Percentiles rank a stretch among this genome's conserved stretches.
Conservation (phyloP, 1,140 invertebrate species). For the Reticulitermes speratus region DNA sequence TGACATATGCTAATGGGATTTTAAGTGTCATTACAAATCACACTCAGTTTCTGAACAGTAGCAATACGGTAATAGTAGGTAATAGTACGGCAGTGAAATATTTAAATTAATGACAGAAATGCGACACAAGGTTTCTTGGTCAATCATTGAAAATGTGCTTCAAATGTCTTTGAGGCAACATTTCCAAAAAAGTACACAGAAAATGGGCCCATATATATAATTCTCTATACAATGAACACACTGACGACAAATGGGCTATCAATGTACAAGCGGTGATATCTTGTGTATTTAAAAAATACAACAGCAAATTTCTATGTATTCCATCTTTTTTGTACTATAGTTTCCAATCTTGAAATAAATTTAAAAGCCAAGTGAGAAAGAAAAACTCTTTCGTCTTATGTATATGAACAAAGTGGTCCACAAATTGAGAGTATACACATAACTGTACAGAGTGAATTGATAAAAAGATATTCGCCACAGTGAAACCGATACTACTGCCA, state of each 20-base stretch:
- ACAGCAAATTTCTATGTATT: neutral
- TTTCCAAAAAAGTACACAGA: too few species aligned
- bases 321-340: slow-evolving; percentile 16
- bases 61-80: neutral
- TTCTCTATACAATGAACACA: neutral
- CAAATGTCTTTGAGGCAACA: neutral
- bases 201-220: neutral
- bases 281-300: neutral
- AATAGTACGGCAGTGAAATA: neutral
- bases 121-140: neutral
- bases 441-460: neutral
- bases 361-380: neutral
- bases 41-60: neutral
- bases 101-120: neutral
- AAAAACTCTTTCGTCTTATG: neutral
- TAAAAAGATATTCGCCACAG: neutral
- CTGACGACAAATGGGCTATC: neutral
- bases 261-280: neutral
- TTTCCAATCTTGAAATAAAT: neutral
- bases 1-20: neutral
- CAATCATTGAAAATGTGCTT: neutral
- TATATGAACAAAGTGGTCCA: slow-evolving; percentile 2
- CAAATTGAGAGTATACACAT: neutral
- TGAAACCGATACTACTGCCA: neutral
- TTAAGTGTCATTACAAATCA: neutral